These are phyloP conservation scores for Allophyes oxyacanthae DNA, from an alignment of 2,888 invertebrate genomes.

Conservation along the genomic window DNA sequence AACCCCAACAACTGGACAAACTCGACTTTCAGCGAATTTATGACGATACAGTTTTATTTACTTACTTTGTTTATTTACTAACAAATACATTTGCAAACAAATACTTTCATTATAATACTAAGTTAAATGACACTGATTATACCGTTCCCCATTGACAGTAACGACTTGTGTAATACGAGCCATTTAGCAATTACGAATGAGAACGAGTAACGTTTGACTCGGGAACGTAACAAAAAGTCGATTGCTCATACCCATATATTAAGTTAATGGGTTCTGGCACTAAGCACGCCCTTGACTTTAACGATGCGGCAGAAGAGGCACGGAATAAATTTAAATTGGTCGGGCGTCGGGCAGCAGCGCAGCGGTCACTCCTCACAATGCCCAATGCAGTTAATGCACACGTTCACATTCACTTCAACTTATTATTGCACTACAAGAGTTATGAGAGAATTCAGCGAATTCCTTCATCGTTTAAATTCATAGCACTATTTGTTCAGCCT, in stretches of 20 bases:
- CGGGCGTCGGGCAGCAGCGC: conserved; percentile 43
- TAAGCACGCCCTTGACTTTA: conserved; percentile 80
- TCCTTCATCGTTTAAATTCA: conserved; percentile 1
- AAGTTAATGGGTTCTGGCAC: conserved; percentile 78
- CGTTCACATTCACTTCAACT: conserved; percentile 31
- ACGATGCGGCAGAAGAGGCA: conserved; percentile 75
- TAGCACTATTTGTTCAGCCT: conserved; percentile 8
- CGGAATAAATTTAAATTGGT: conserved; percentile 83
- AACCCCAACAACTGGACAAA: conserved; percentile 2
- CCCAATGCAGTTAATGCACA: conserved; percentile 48
- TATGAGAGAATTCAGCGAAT: conserved; percentile 9
- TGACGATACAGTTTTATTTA: no score
- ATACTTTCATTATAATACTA: conserved; percentile 34
- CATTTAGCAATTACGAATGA: conserved; percentile 74
- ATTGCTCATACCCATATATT: conserved; percentile 80
- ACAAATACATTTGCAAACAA: conserved; percentile 27
- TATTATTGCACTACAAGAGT: conserved; percentile 37
- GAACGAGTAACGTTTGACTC: conserved; percentile 66
- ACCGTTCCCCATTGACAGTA: conserved; percentile 61
- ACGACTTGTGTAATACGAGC: conserved; percentile 70
- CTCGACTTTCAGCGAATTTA: conserved; percentile 5
- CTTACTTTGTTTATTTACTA: conserved; percentile 25
- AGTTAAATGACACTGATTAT: conserved; percentile 58
- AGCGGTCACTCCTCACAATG: conserved; percentile 48
- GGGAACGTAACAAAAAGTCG: conserved; percentile 75